Conservation (phyloP, 2,888 invertebrate genomes). For the Pterostichus madidus region DNA sequence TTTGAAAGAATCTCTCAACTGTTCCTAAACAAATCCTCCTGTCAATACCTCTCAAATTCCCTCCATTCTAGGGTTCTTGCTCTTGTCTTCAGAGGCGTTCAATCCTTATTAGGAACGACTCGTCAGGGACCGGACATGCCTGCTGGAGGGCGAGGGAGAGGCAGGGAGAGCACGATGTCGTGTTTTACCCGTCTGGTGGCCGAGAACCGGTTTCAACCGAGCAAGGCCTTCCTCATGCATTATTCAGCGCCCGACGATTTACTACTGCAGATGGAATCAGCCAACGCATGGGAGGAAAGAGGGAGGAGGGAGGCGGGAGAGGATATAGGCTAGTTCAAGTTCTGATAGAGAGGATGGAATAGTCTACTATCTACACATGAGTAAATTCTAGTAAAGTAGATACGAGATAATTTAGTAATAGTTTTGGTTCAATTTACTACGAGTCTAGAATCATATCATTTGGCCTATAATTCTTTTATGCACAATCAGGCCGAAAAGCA, state of each 20-base stretch:
- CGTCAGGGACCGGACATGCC: neutral
- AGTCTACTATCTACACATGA: too few species aligned
- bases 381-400: too few species aligned
- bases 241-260: conserved; percentile 32
- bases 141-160: neutral
- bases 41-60: too few species aligned
- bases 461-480: too few species aligned
- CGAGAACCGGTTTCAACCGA: conserved; percentile 12
- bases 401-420: too few species aligned
- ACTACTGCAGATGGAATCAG: conserved; percentile 34
- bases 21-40: too few species aligned
- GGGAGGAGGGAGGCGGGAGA: neutral
- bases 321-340: neutral
- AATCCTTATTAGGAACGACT: neutral
- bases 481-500: too few species aligned
- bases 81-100: too few species aligned
- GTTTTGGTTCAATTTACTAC: too few species aligned
- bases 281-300: neutral
- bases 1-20: too few species aligned
- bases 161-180: neutral
- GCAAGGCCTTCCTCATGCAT: conserved; percentile 44
- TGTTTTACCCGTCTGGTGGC: conserved; percentile 41
- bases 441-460: too few species aligned
- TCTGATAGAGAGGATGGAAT: neutral
- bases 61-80: too few species aligned